These are phyloP conservation scores for Malurus leucopterus DNA, from an alignment of 2,797 vertebrate species.

Conservation along the genomic window DNA sequence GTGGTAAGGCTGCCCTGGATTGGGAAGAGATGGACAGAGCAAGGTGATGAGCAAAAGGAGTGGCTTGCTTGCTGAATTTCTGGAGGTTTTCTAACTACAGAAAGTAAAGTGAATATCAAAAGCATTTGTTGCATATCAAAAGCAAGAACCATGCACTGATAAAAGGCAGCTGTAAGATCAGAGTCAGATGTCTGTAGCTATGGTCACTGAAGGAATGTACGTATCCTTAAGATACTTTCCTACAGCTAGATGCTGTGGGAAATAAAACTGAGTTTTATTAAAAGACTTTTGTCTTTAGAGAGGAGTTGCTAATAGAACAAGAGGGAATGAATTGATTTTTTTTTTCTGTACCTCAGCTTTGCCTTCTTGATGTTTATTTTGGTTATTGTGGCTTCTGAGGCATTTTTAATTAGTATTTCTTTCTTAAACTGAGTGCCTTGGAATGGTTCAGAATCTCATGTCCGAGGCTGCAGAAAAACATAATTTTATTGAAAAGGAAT, in stretches of 20 bases:
- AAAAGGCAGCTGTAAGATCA: background rate
- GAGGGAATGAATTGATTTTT: background rate
- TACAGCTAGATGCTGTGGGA: background rate
- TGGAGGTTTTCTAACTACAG: background rate
- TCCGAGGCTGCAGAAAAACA: background rate
- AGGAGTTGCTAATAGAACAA: background rate
- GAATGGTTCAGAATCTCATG: background rate
- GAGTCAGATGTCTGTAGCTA: background rate
- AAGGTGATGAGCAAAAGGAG: background rate
- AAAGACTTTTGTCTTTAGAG: background rate
- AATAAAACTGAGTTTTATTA: background rate
- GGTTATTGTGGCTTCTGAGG: conserved; percentile 4
- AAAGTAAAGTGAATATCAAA: background rate
- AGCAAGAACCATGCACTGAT: background rate
- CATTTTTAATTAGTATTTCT: conserved; percentile 12
- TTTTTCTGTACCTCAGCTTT: background rate
- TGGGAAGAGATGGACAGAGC: background rate
- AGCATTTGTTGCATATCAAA: background rate
- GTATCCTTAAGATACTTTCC: background rate
- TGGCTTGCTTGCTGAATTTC: background rate
- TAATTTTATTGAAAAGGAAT: background rate
- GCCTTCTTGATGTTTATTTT: conserved; percentile 24
- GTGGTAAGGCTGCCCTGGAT: background rate
- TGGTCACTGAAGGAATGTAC: background rate
- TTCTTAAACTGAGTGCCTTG: background rate